These are phyloP conservation scores for Drosophila leontia DNA, from an alignment of 1,140 invertebrate genomes.

Conservation along the genomic window DNA sequence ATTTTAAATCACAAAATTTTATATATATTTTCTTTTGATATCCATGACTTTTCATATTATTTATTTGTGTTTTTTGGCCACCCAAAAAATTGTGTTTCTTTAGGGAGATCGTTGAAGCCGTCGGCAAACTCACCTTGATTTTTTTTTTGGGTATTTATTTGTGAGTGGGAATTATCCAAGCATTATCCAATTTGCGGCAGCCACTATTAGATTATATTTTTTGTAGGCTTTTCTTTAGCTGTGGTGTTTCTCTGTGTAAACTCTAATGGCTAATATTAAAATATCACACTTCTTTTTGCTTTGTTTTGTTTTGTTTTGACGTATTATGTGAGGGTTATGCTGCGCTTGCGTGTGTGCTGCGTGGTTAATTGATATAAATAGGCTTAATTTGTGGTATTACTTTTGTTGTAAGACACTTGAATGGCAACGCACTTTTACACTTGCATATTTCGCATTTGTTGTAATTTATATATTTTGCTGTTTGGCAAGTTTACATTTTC, in stretches of 20 bases:
- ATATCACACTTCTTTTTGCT: slow-evolving; percentile 66
- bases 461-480: slow-evolving; percentile 33
- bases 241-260: slow-evolving; percentile 56
- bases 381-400: slow-evolving; percentile 32
- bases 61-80: background rate
- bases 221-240: slow-evolving; percentile 17
- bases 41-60: background rate
- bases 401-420: slow-evolving; percentile 74
- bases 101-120: background rate
- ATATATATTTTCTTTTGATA: background rate
- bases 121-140: slow-evolving; percentile 61
- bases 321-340: slow-evolving; percentile 44
- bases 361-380: slow-evolving; percentile 45
- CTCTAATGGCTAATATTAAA: slow-evolving; percentile 79
- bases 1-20: background rate
- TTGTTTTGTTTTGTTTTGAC: slow-evolving; percentile 54
- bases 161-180: slow-evolving; percentile 64
- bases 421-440: slow-evolving; percentile 70
- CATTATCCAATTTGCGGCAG: slow-evolving; percentile 68
- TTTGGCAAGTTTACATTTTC: slow-evolving; percentile 71
- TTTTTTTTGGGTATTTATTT: slow-evolving; percentile 36
- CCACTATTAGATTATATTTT: background rate
- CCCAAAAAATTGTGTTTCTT: background rate
- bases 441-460: slow-evolving; percentile 32
- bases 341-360: slow-evolving; percentile 54